Base-by-base conservation (phyloP, 2,113 vertebrate species). In the Balaenoptera acutorostrata region DNA sequence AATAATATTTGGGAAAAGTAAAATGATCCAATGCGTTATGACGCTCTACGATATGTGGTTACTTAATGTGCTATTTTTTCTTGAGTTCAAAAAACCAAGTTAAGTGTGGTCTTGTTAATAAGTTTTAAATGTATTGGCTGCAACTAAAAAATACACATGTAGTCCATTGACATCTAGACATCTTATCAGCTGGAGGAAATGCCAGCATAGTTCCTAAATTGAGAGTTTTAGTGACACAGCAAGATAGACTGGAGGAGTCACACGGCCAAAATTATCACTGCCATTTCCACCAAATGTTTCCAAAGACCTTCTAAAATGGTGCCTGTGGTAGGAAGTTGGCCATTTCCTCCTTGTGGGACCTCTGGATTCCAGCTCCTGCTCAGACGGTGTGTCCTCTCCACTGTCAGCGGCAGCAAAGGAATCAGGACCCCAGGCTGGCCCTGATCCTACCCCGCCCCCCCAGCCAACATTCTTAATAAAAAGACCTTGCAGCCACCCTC, bases 251-350 rank as follows among this genome's bases (percentile, higher is more conserved):
- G 90, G 92, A 72, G 94, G 63, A 94, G 93, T 46, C 33, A 33
- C 41, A 31, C 4, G 57, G 63, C 95, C 97, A 59, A 25, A 96
- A 81, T 96, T 92, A 88, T 61, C 93, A 31, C 64, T 85, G 93
- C 94, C 96, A 92, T 95, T 97, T 95, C 82, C 95, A 95, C 80
- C 95, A 88, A 90, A 89, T 90, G 95, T 95, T 84, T 86, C 94
- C 74, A 49, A n/a, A 46, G 77, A 44, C 52, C 57, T 8, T 84
- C 39, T 21, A 44, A 68, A 29, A 21, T 29, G 86, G 86, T 4
- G 33, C 25, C 57, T n/a, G 25, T 3, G 6, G 86, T 3, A 31
- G 78, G 61, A 72, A 74, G 92, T 41, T 29, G 75, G 95, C 87
- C 82, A 15, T 85, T 86, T 71, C 23, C 55, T 2, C 4, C 55